Evolutionary conservation across 2,797 vertebrate species (phyloP).

Genomic region (Tragelaphus eurycerus): DNA sequence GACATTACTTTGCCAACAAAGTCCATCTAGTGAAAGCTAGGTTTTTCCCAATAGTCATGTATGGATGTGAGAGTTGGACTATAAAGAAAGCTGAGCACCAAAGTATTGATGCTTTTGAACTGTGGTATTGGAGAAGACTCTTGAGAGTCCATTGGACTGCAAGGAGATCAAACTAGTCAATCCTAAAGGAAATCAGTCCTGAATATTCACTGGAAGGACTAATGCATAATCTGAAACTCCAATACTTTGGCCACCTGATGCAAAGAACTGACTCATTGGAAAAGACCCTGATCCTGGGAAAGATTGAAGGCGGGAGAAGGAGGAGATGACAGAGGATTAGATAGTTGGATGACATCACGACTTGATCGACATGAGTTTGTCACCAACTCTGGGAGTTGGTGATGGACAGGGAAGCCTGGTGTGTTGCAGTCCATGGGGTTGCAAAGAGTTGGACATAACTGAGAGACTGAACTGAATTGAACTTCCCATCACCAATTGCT

Average conservation of each 20-base stretch:
- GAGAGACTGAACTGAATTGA: neutral
- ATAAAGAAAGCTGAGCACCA: too few relatives aligned
- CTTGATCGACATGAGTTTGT: neutral
- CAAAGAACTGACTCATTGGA: neutral
- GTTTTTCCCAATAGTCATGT: too few relatives aligned
- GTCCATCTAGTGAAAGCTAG: too few relatives aligned
- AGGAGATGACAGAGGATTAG: neutral
- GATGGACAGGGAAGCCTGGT: neutral
- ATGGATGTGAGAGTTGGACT: too few relatives aligned
- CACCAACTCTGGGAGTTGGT: rapidly evolving
- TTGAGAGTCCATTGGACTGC: neutral
- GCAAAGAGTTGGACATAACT: neutral
- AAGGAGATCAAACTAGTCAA: neutral
- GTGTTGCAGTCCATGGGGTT: neutral
- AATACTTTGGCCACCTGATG: neutral
- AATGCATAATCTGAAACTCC: neutral
- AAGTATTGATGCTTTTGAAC: too few relatives aligned
- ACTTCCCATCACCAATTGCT: neutral
- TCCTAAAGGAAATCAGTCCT: neutral
- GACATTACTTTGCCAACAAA: neutral
- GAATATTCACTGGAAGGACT: neutral
- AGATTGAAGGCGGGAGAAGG: rapidly evolving
- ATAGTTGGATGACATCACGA: neutral
- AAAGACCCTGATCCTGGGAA: neutral
- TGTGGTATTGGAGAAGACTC: too few relatives aligned